phyloP scores from a whole-genome alignment of 2,797 vertebrate genomes.

The Huso huso region DNA sequence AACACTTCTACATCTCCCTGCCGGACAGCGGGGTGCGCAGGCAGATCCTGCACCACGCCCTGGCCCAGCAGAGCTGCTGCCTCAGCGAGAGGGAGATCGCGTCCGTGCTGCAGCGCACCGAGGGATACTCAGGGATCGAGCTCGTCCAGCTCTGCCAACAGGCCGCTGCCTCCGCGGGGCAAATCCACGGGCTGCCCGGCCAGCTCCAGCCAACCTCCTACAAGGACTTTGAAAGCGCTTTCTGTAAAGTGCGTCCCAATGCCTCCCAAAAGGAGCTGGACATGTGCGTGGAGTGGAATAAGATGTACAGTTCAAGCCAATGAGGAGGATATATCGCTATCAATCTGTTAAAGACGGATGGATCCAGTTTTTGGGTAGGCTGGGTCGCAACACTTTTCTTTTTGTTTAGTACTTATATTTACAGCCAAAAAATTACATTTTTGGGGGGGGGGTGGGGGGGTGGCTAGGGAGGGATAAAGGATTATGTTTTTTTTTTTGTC shows the following conservation, averaged over 20 bases:
- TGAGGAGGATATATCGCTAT: constrained; percentile 44
- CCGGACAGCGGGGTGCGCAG: constrained; percentile 71
- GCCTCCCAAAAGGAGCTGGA: constrained; percentile 82
- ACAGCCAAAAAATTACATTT: constrained; percentile 47
- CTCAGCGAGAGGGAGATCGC: constrained; percentile 80
- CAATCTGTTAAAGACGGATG: constrained; percentile 7
- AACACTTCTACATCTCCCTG: constrained; percentile 76
- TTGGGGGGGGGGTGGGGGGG: constrained; percentile 27
- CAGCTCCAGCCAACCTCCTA: constrained; percentile 66
- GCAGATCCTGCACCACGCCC: constrained; percentile 77
- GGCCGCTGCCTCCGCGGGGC: constrained; percentile 60
- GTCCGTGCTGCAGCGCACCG: constrained; percentile 75
- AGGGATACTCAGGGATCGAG: constrained; percentile 80
- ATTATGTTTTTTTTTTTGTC: constrained; percentile 48
- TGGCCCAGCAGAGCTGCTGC: constrained; percentile 74
- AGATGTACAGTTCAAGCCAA: constrained; percentile 72
- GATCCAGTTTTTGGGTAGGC: constrained; percentile 30
- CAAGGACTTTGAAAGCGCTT: constrained; percentile 87
- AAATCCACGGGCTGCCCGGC: constrained; percentile 53
- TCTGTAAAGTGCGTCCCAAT: constrained; percentile 82
- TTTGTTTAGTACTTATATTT: constrained; percentile 48
- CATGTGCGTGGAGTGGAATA: constrained; percentile 87
- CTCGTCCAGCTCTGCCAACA: constrained; percentile 85
- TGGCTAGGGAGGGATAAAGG: constrained; percentile 31
- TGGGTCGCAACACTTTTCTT: not conserved